A percentile compares a stretch with the other conserved stretches of the same genome.
Evolutionary conservation across 2,888 invertebrate species (phyloP).

Genomic region (Pollenia labialis): DNA sequence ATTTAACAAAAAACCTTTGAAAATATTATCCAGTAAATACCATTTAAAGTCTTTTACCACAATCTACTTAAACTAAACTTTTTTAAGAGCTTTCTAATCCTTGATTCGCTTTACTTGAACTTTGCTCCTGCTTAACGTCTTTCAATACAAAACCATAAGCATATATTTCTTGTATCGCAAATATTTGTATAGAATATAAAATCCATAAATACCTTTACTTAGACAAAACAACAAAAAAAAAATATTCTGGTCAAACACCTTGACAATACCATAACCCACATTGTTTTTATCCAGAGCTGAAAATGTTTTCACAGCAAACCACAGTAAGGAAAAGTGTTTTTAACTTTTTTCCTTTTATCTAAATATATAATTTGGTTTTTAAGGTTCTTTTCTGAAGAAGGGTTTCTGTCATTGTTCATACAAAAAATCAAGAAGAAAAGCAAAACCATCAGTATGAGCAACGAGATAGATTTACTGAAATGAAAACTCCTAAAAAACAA

Average conservation of each 20-base stretch:
- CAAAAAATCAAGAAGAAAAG: neutral
- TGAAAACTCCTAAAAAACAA: constrained; percentile 56
- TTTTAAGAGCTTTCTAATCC: neutral
- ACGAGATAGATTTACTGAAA: constrained; percentile 58
- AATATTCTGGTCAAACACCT: constrained; percentile 69
- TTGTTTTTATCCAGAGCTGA: neutral
- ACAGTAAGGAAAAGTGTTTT: constrained; percentile 62
- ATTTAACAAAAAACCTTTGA: neutral
- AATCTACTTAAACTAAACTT: constrained; percentile 39
- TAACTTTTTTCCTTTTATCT: constrained; percentile 32
- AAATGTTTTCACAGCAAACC: constrained; percentile 56
- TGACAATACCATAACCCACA: constrained; percentile 43
- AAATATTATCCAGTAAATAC: constrained; percentile 13
- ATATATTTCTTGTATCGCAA: neutral
- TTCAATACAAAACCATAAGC: neutral
- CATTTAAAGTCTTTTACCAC: constrained; percentile 34
- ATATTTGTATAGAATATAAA: constrained; percentile 25
- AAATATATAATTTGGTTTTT: neutral
- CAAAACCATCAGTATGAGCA: constrained; percentile 10
- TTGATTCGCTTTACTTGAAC: neutral
- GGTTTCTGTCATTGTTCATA: constrained; percentile 28
- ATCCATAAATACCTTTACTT: constrained; percentile 49
- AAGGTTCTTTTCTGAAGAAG: constrained; percentile 22
- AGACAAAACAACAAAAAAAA: constrained; percentile 37
- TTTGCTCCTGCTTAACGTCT: neutral